A percentile compares a stretch with the other conserved stretches of the same genome.
phyloP scores from a whole-genome alignment of 2,113 vertebrate species.

The Lasiurus cinereus region DNA sequence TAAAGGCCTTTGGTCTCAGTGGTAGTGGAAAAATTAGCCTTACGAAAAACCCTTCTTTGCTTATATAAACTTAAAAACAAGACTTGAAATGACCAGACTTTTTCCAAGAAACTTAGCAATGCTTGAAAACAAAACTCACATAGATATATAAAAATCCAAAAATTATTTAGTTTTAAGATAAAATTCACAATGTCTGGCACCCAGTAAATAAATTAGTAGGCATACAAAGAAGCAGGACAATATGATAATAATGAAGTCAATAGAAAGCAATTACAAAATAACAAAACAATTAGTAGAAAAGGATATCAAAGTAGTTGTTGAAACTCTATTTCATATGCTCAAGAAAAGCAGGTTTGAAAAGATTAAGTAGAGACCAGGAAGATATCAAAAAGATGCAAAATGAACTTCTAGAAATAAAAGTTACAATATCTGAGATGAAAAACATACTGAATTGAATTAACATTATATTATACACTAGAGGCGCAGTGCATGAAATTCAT shows the following conservation, averaged over 20 bases:
- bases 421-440: not conserved
- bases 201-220: not conserved
- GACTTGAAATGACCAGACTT: not conserved
- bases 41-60: not conserved
- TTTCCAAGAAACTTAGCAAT: constrained; percentile 28
- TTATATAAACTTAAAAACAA: constrained; percentile 31
- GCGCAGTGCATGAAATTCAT: too few species aligned
- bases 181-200: not conserved
- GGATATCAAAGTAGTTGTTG: constrained; percentile 17
- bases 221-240: not conserved
- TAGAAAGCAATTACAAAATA: constrained; percentile 9
- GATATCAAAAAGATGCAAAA: not conserved
- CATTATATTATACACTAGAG: not conserved
- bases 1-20: not conserved
- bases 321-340: constrained; percentile 17
- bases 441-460: not conserved
- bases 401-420: constrained; percentile 28
- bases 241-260: not conserved
- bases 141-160: not conserved
- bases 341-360: constrained; percentile 59
- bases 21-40: not conserved
- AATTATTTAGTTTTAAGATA: not conserved
- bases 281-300: not conserved
- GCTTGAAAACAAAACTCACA: not conserved
- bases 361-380: constrained; percentile 13